phyloP scores from a whole-genome alignment of 2,797 vertebrate species.

The Cryptoprocta ferox region DNA sequence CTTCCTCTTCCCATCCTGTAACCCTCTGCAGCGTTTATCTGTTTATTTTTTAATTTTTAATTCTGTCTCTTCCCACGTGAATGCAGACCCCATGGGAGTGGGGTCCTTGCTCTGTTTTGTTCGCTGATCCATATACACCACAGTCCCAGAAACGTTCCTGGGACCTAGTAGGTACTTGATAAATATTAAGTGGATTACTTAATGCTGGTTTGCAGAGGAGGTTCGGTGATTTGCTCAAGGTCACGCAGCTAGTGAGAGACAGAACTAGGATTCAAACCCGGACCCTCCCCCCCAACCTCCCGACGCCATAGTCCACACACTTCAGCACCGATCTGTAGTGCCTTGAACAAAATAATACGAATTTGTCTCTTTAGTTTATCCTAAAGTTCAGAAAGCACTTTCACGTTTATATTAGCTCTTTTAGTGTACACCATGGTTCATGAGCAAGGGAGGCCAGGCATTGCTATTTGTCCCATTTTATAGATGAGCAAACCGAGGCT shows the following conservation, averaged over 20 bases:
- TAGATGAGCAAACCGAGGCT: background rate
- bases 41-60: rapidly evolving
- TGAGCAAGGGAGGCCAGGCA: background rate
- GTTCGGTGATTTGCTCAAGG: background rate
- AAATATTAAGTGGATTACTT: background rate
- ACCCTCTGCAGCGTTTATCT: rapidly evolving
- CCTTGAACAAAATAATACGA: background rate
- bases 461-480: background rate
- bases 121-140: rapidly evolving
- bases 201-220: background rate
- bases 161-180: background rate
- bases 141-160: background rate
- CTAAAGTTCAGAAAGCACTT: background rate
- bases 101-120: background rate
- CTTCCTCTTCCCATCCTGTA: background rate
- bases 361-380: background rate
- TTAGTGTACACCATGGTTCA: background rate
- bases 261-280: background rate
- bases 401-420: background rate
- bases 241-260: background rate
- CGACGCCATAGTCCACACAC: rapidly evolving
- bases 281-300: background rate
- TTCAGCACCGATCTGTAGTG: rapidly evolving
- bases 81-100: rapidly evolving
- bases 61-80: background rate